phyloP scores from a whole-genome alignment of 2,797 vertebrate genomes.

The Cottoperca gobio region DNA sequence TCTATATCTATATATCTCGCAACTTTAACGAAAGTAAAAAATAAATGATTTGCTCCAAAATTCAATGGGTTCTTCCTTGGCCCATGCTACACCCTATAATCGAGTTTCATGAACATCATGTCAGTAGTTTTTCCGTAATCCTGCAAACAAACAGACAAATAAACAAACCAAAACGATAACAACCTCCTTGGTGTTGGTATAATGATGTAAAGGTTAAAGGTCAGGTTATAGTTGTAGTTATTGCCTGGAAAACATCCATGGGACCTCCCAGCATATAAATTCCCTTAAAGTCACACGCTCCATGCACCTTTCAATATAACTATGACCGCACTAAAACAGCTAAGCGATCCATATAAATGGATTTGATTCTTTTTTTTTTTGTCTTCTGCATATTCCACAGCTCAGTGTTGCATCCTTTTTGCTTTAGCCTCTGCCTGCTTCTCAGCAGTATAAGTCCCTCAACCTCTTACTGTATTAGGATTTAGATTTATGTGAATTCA shows the following conservation, averaged over 20 bases:
- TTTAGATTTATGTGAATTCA: constrained; percentile 53
- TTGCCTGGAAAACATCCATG: neutral
- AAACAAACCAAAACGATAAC: too few relatives aligned
- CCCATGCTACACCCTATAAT: too few relatives aligned
- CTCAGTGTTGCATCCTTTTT: constrained; percentile 11
- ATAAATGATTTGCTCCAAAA: too few relatives aligned
- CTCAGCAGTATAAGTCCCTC: constrained; percentile 14
- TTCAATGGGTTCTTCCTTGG: too few relatives aligned
- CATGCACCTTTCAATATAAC: constrained; percentile 5
- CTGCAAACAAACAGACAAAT: too few relatives aligned
- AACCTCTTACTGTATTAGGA: constrained; percentile 29
- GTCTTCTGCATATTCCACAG: neutral
- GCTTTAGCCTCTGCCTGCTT: neutral
- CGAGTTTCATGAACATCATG: too few relatives aligned
- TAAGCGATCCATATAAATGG: constrained; percentile 1
- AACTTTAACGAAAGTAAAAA: too few relatives aligned
- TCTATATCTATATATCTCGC: too few relatives aligned
- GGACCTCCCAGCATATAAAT: neutral
- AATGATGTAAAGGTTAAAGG: neutral
- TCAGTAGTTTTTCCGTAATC: too few relatives aligned
- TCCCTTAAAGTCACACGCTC: constrained; percentile 8
- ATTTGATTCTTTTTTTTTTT: constrained; percentile 5
- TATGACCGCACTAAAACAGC: constrained; percentile 1
- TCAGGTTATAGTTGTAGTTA: neutral
- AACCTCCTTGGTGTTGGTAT: too few relatives aligned